These are phyloP conservation scores for Upupa epops DNA, from an alignment of 2,113 vertebrate species.

Conservation along the genomic window DNA sequence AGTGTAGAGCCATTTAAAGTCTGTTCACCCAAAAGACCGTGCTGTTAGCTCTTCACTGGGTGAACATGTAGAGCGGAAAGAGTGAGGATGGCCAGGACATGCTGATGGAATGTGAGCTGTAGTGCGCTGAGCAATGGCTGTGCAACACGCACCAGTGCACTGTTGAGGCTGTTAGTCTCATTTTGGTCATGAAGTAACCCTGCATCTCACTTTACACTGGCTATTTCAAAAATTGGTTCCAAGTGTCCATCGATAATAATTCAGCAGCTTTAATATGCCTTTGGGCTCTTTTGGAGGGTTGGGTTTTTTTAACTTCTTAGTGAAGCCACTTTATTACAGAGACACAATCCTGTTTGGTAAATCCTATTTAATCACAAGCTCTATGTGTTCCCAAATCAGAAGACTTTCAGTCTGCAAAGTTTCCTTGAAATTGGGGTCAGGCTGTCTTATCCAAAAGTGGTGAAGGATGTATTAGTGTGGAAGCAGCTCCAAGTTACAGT, in stretches of 20 bases:
- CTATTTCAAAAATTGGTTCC: not conserved
- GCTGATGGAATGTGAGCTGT: too few relatives aligned
- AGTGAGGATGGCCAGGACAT: not conserved
- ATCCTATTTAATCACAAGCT: not conserved
- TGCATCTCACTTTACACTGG: not conserved
- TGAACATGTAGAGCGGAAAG: fast-evolving
- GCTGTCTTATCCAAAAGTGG: not conserved
- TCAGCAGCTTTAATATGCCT: not conserved
- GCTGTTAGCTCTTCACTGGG: fast-evolving
- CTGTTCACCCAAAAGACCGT: not conserved
- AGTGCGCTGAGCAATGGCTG: not conserved
- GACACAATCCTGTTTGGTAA: not conserved
- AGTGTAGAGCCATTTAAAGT: not conserved
- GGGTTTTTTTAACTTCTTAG: not conserved
- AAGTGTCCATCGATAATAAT: fast-evolving
- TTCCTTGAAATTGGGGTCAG: not conserved
- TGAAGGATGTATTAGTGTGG: not conserved
- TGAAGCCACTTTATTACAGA: not conserved
- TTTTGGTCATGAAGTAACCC: not conserved
- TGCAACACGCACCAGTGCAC: fast-evolving
- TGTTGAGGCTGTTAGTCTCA: not conserved
- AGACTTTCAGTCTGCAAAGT: not conserved
- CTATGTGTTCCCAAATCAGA: not conserved
- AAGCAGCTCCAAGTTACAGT: not conserved
- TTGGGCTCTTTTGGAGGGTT: not conserved